These are phyloP conservation scores for Venustoraphidia nigricollis DNA, from an alignment of 2,888 invertebrate species.

Conservation along the genomic window DNA sequence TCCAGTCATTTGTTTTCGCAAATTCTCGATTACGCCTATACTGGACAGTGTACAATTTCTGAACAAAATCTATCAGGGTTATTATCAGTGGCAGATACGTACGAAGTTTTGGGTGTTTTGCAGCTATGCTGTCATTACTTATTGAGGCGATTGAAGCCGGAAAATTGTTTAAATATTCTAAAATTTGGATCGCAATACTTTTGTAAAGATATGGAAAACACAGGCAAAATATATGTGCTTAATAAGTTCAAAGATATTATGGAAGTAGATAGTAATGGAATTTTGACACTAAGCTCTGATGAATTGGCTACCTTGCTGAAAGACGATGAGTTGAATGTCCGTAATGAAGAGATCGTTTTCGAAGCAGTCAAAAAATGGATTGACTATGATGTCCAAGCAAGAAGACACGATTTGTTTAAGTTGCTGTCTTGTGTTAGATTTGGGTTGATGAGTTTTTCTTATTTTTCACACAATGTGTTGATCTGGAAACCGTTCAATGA, in stretches of 20 bases:
- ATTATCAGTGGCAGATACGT: conserved; percentile 53
- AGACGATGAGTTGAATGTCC: conserved; percentile 58
- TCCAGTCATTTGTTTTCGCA: conserved; percentile 42
- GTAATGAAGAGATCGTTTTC: conserved; percentile 57
- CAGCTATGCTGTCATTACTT: conserved; percentile 53
- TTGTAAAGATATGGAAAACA: conserved; percentile 47
- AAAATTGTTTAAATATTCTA: conserved; percentile 56
- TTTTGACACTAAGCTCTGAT: conserved; percentile 39
- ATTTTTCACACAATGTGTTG: conserved; percentile 34
- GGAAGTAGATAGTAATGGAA: conserved; percentile 44
- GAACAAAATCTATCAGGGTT: conserved; percentile 52
- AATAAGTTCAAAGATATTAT: conserved; percentile 43
- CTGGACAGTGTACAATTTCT: conserved; percentile 46
- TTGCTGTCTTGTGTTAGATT: conserved; percentile 48
- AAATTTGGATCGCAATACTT: conserved; percentile 55
- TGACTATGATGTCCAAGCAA: conserved; percentile 36
- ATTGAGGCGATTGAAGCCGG: conserved; percentile 41
- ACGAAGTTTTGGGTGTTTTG: conserved; percentile 56
- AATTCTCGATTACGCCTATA: conserved; percentile 62
- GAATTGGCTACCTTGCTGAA: conserved; percentile 47
- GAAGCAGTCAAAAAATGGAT: conserved; percentile 59
- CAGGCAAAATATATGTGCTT: conserved; percentile 39
- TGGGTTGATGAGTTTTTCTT: conserved; percentile 44
- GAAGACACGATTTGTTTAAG: conserved; percentile 36
- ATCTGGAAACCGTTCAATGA: conserved; percentile 36